Percentiles rank a stretch among this genome's conserved stretches.
These are phyloP conservation scores for Cygnus atratus DNA, from an alignment of 2,113 vertebrate genomes.

Conservation along the genomic window DNA sequence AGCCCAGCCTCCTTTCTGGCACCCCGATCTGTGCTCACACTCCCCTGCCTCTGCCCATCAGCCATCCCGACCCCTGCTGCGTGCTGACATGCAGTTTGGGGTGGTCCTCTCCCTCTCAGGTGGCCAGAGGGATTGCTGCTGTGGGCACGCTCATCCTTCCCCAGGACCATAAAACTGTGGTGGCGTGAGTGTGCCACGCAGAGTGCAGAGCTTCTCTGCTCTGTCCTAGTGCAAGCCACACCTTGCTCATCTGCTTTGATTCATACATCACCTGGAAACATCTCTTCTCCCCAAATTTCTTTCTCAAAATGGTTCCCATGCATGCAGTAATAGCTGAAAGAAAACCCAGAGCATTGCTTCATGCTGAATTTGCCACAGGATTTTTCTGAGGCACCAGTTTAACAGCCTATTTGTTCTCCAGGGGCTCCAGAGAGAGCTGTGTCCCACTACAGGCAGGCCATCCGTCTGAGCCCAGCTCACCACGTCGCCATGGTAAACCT, in stretches of 20 bases:
- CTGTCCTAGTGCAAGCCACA: background rate
- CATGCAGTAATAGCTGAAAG: background rate
- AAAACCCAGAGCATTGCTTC: background rate
- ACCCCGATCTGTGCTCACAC: background rate
- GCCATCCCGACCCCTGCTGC: background rate
- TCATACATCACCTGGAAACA: background rate
- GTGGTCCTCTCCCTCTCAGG: background rate
- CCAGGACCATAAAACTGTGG: background rate
- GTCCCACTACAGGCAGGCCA: background rate
- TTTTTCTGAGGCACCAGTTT: background rate
- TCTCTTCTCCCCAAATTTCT: background rate
- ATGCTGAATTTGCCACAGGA: background rate
- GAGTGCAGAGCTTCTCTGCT: background rate
- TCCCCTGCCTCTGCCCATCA: background rate
- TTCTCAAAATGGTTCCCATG: background rate
- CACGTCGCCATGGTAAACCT: background rate
- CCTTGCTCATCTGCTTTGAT: background rate
- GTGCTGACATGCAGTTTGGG: fast-evolving
- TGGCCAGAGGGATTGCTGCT: background rate
- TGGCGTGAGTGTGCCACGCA: background rate
- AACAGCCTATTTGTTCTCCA: background rate
- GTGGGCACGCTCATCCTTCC: background rate
- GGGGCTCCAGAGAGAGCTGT: background rate
- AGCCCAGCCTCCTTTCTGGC: background rate
- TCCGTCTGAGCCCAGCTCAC: background rate